Evolutionary conservation across 2,888 invertebrate genomes (phyloP).

Genomic region (Pimpla rufipes): DNA sequence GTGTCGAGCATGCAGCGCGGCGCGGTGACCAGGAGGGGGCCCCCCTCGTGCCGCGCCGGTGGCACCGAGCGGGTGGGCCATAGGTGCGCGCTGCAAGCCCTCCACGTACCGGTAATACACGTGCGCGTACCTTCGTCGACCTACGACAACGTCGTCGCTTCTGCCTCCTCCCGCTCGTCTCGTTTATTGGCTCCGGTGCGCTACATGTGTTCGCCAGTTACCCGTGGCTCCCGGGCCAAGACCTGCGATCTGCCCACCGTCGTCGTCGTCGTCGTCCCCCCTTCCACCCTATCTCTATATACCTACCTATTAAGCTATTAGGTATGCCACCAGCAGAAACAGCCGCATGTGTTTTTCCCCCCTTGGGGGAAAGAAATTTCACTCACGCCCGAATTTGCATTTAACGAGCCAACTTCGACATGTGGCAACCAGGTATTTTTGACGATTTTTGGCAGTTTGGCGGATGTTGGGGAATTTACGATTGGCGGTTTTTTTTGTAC

Average conservation of each 20-base stretch:
- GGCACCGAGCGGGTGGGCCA: conserved; percentile 5
- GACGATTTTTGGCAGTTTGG: neutral
- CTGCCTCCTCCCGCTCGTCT: neutral
- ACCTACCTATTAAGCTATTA: conserved; percentile 59
- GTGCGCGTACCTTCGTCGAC: conserved; percentile 22
- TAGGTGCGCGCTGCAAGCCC: conserved; percentile 39
- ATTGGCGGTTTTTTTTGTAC: too few species aligned
- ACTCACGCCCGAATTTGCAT: conserved; percentile 69
- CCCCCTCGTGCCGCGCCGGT: neutral
- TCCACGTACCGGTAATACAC: conserved; percentile 44
- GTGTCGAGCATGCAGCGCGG: conserved; percentile 77
- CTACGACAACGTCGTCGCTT: conserved; percentile 37
- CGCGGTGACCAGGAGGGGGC: neutral
- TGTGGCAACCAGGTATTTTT: conserved; percentile 61
- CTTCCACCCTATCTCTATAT: neutral
- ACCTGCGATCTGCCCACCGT: conserved; percentile 38
- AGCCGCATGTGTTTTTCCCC: conserved; percentile 61
- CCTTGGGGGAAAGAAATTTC: conserved; percentile 60
- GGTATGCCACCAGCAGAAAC: conserved; percentile 43
- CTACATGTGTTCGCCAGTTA: conserved; percentile 38
- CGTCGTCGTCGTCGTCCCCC: too few species aligned
- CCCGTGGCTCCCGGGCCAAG: conserved; percentile 25
- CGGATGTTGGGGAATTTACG: neutral
- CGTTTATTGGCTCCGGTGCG: conserved; percentile 25
- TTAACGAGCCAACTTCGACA: conserved; percentile 64